Conservation (phyloP, 2,797 vertebrate species). For the Gallirallus australis region DNA sequence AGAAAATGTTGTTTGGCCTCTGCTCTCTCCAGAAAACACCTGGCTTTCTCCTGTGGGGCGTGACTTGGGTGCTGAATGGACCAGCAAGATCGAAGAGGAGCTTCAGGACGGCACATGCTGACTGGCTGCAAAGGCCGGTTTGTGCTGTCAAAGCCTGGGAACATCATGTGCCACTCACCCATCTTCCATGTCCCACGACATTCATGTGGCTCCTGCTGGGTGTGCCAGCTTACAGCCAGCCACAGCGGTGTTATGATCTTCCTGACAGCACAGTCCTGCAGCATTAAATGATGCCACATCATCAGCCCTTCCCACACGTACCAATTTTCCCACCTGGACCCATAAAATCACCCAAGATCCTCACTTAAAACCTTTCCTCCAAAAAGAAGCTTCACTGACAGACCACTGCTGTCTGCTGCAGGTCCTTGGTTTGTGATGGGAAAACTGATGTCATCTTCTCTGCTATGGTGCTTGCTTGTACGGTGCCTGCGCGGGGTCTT, state of each 20-base stretch:
- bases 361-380: neutral
- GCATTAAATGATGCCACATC: rapidly evolving
- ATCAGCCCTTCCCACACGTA: rapidly evolving
- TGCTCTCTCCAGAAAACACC: neutral
- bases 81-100: neutral
- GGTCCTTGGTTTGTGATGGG: neutral
- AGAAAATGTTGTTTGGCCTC: neutral
- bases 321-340: neutral
- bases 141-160: neutral
- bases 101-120: neutral
- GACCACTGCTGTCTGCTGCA: neutral
- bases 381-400: neutral
- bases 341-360: neutral
- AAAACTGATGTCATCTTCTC: neutral
- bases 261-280: neutral
- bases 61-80: neutral
- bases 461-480: rapidly evolving
- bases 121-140: neutral
- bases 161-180: neutral
- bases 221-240: neutral
- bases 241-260: no score
- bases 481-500: neutral
- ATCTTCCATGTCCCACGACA: rapidly evolving
- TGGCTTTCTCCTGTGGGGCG: neutral
- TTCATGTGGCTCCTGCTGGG: neutral